Evolutionary conservation across 2,888 invertebrate species (phyloP).

Genomic region (Agriotes lineatus): DNA sequence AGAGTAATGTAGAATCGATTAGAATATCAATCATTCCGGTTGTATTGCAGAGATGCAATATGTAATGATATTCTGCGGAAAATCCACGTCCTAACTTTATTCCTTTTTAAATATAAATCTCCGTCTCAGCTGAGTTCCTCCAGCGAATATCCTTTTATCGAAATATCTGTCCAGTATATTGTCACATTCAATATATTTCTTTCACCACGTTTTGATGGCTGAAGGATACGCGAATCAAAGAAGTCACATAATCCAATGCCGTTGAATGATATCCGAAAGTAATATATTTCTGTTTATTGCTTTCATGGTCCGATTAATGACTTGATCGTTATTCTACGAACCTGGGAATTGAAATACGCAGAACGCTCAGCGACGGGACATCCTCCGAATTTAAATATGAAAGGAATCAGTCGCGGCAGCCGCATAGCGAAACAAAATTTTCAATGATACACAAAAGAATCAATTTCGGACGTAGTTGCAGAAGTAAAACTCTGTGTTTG

Average conservation of each 20-base stretch:
- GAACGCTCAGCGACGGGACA: not conserved
- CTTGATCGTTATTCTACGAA: slow-evolving; percentile 9
- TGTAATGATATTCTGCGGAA: slow-evolving; percentile 16
- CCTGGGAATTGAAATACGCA: not conserved
- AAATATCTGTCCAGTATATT: slow-evolving; percentile 49
- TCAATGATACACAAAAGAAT: slow-evolving; percentile 29
- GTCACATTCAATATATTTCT: slow-evolving; percentile 51
- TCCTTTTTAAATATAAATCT: slow-evolving; percentile 35
- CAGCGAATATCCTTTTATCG: slow-evolving; percentile 37
- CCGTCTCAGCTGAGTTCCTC: slow-evolving; percentile 30
- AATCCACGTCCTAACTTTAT: slow-evolving; percentile 17
- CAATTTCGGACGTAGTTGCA: slow-evolving; percentile 26
- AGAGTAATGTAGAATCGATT: slow-evolving; percentile 16
- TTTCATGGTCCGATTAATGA: slow-evolving; percentile 25
- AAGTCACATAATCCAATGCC: slow-evolving; percentile 40
- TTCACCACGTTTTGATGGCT: slow-evolving; percentile 44
- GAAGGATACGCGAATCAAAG: slow-evolving; percentile 41
- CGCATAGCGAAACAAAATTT: not conserved
- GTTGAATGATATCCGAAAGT: slow-evolving; percentile 33
- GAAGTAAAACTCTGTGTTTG: slow-evolving; percentile 26
- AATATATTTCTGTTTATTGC: slow-evolving; percentile 32
- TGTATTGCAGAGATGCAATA: slow-evolving; percentile 18
- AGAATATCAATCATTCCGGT: slow-evolving; percentile 13
- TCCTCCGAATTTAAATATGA: slow-evolving; percentile 12
- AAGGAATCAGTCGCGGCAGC: slow-evolving; percentile 2